Base-by-base conservation (phyloP, 2,113 vertebrate genomes). In the Cyrtonyx montezumae region DNA sequence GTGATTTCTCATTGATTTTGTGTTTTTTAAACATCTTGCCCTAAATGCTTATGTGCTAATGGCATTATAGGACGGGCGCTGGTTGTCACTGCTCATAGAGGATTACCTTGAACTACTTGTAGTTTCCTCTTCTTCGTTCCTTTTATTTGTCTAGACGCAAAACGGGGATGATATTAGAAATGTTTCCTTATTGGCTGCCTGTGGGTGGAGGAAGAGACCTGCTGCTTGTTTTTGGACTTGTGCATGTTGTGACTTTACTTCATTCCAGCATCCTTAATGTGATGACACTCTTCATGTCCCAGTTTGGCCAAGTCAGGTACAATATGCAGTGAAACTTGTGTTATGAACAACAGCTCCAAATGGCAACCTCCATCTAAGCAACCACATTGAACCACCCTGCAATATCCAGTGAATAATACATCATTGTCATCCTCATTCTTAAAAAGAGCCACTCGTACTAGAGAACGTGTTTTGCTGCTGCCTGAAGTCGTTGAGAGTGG, bases 161-260 rank as follows among this genome's bases (percentile, higher is more conserved):
- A 96, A 96, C 36, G 81, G 94, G 96, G 91, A 91, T 92, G 95
- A 95, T 94, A 93, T 92, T 95, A 96, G 94, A 91, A 95, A 93
- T 92, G 89, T 96, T 93, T 94, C 84, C 95, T 96, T 95, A 95
- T 95, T 96, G 96, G 81, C 95, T 96, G 94, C 91, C 84, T 65
- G 0, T 96, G 95, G 95, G 91, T 96, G 87, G 91, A 96, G 94
- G 95, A 95, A 95, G 93, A 95, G 94, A 92, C 78, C 93, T 95
- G 96, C 91, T 96, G 95, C 88, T 96, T 91, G 93, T 80, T 94
- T 93, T 87, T 96, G 94, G 94, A 96, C 90, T 96, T 96, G 95
- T 96, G 94, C 96, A 96, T 93, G 87, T 96, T 96, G 96, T 96
- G 91, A 92, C 94, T 95, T 95, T 94, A 91, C 94, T 93, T 96